These are phyloP conservation scores for Dermatemys mawii DNA, from an alignment of 2,113 vertebrate species.

Conservation along the genomic window DNA sequence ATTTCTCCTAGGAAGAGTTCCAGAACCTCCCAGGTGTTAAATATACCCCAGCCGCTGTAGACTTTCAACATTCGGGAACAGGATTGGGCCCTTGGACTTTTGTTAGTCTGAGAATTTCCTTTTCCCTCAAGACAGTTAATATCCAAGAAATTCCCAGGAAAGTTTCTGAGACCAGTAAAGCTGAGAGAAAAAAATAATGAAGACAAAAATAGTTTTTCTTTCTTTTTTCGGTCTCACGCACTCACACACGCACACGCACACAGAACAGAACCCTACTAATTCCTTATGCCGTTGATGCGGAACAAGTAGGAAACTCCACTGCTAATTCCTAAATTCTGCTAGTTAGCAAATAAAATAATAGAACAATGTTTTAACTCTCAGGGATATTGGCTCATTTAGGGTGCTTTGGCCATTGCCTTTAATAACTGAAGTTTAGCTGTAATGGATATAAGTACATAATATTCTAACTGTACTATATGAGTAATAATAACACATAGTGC, in stretches of 20 bases:
- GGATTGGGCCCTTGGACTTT: not conserved
- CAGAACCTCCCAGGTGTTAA: constrained; percentile 46
- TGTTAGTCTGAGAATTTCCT: not conserved
- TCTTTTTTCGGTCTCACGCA: fast-evolving
- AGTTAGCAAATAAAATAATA: constrained; percentile 72
- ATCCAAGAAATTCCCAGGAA: not conserved
- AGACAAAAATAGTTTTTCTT: not conserved
- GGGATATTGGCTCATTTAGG: constrained; percentile 55
- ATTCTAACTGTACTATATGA: constrained; percentile 74
- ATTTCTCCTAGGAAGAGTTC: constrained; percentile 65
- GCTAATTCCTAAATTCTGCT: constrained; percentile 63
- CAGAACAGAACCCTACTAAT: not conserved
- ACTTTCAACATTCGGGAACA: not conserved
- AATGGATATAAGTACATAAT: constrained; percentile 75
- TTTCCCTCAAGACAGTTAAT: not conserved
- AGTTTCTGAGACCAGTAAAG: not conserved
- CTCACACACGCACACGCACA: fast-evolving
- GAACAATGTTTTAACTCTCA: constrained; percentile 64
- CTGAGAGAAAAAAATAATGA: not conserved
- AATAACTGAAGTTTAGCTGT: constrained; percentile 69
- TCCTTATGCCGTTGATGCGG: not conserved
- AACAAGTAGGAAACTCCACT: constrained; percentile 54
- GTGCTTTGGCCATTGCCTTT: constrained; percentile 75
- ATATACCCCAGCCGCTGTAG: not conserved
- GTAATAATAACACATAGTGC: constrained; percentile 61